phyloP scores from a whole-genome alignment of 23 tunicate species.

The Oikopleura albicans region DNA sequence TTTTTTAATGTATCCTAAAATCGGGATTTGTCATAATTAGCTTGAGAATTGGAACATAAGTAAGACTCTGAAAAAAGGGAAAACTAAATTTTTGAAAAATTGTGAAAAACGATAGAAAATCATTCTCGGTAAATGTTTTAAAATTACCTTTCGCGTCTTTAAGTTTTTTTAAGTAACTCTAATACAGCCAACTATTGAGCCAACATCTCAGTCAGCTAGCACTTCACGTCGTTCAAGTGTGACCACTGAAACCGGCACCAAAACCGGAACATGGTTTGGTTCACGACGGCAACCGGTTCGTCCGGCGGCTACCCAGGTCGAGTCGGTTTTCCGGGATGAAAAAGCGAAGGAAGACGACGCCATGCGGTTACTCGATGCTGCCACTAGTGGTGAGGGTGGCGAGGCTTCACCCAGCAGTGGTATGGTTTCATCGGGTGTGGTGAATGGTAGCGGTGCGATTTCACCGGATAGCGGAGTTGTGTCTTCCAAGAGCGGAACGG shows the following conservation, averaged over 20 bases:
- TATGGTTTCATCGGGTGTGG: too few species aligned
- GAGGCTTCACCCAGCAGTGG: not conserved
- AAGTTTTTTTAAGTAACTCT: too few species aligned
- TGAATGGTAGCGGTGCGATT: not conserved
- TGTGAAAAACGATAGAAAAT: too few species aligned
- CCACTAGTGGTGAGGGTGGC: not conserved
- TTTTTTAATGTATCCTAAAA: too few species aligned
- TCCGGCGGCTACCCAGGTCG: not conserved
- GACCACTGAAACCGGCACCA: not conserved
- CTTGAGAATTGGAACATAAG: too few species aligned
- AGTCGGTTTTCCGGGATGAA: not conserved
- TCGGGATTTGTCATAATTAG: too few species aligned
- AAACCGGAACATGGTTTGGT: not conserved
- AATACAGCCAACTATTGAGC: too few species aligned
- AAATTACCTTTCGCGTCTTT: too few species aligned
- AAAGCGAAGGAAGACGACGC: not conserved
- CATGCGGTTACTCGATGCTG: not conserved
- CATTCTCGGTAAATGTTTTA: too few species aligned
- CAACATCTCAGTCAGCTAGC: not conserved
- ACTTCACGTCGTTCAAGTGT: not conserved
- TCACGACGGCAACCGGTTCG: not conserved
- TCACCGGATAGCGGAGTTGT: not conserved
- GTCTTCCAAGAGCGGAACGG: not conserved
- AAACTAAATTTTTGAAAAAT: too few species aligned
- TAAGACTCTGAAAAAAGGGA: too few species aligned